Evolutionary conservation across 2,888 invertebrate species (phyloP), one percentile per base, ranked within the genome.

Genomic region (Octonoba sinensis): DNA sequence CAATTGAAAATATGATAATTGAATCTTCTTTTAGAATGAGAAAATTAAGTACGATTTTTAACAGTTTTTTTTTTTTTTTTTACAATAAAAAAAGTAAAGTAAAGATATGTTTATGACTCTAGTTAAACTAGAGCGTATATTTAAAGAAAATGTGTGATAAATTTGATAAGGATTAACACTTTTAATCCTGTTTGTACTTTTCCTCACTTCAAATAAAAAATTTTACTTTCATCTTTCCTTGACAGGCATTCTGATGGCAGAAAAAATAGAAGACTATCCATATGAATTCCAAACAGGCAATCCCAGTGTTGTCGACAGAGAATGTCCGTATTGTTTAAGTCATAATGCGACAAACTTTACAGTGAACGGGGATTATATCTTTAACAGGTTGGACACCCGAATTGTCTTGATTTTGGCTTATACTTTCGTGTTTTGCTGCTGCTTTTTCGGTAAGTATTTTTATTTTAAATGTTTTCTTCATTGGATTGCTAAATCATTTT

Each of bases 401-500:
- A 71, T 82, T 15, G 65, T 70, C 12, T 71, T 84, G 15, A 60
- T 84, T 2, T 36, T 85, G 44, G 82, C 83, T 1, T 94, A 94
- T 87, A 92, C 93, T 1, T 89, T 94, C 84, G 94, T 94, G 22
- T 94, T 94, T 88, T 93, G 93, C 88, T 92, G 93, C 87, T 94
- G 94, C 88, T 93, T 94, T 88, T 93, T 94, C 87, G 94, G 94
- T 94, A 89, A 93, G 94, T 92, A 57, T 22, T n/a, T 57, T 6
- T n/a, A 12, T 54, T 54, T 57, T n/a, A 3, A 57, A 20, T 57
- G 15, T 56, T 56, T 56, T 20, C n/a, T 1, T 56, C 15, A n/a
- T n/a, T n/a, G 47, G 11, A 12, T 51, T 51, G 3, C 8, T 51
- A 51, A 51, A 51, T 15, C 3, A 6, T 27, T 3, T n/a, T n/a